Percentiles rank a stretch among this genome's conserved stretches.
These are phyloP conservation scores for Tapera naevia DNA, from an alignment of 2,797 vertebrate species.

Conservation along the genomic window DNA sequence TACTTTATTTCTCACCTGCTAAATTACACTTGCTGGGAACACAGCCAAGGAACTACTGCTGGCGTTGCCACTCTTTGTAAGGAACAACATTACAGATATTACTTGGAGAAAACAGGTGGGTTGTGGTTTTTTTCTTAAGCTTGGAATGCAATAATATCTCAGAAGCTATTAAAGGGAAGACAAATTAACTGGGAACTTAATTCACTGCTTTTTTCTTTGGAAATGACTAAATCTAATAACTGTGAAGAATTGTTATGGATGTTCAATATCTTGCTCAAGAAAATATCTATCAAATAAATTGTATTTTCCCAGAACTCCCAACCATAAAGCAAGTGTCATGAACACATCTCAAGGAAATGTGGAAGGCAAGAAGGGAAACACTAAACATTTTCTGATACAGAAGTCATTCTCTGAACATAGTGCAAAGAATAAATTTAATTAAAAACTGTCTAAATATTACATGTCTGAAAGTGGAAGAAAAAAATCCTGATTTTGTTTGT, in stretches of 20 bases:
- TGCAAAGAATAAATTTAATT: neutral
- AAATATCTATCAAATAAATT: constrained; percentile 8
- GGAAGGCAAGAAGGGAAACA: neutral
- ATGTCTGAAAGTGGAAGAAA: neutral
- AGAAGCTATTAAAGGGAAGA: constrained; percentile 34
- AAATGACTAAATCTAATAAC: constrained; percentile 33
- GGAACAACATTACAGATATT: constrained; percentile 32
- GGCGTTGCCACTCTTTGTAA: constrained; percentile 31
- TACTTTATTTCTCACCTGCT: constrained; percentile 69
- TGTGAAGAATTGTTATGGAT: neutral
- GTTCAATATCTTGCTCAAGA: constrained; percentile 6
- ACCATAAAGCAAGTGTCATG: neutral
- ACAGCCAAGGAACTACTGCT: constrained; percentile 54
- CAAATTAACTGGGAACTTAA: constrained; percentile 30
- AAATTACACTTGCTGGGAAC: constrained; percentile 67
- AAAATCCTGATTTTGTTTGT: neutral
- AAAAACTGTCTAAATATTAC: neutral
- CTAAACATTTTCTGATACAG: neutral
- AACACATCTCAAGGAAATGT: neutral
- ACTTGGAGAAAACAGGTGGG: neutral
- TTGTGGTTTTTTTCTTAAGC: neutral
- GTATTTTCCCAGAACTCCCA: neutral
- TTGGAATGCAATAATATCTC: neutral
- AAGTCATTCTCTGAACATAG: neutral
- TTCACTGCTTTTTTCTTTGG: neutral